Conservation (phyloP, 2,888 invertebrate species). For the Atethmia centrago region DNA sequence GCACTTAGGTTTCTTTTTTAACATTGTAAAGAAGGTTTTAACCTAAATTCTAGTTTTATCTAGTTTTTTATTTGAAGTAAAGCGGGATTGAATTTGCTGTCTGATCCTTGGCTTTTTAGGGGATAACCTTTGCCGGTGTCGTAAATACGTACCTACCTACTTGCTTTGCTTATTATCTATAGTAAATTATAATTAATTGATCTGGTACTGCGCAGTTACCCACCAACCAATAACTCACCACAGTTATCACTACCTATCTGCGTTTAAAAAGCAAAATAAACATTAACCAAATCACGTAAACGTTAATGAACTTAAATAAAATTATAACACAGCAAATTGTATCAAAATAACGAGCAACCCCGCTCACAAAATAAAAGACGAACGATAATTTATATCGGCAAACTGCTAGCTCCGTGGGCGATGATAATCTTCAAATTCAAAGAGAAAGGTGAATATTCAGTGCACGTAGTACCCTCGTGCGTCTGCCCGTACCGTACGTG, state of each 20-base stretch:
- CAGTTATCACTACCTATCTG: background rate
- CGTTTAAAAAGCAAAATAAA: background rate
- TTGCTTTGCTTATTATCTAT: background rate
- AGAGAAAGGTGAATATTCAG: slow-evolving; percentile 68
- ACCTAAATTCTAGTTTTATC: slow-evolving; percentile 20
- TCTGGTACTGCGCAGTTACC: background rate
- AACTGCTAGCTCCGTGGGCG: slow-evolving; percentile 57
- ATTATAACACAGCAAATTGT: slow-evolving; percentile 20
- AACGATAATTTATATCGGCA: slow-evolving; percentile 61
- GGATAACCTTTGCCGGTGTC: no score
- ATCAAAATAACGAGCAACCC: slow-evolving; percentile 29
- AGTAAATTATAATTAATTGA: background rate
- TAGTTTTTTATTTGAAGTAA: slow-evolving; percentile 16
- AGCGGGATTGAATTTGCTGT: background rate
- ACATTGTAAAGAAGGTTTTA: slow-evolving; percentile 21
- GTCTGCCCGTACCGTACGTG: slow-evolving; percentile 71
- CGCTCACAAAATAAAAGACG: slow-evolving; percentile 44
- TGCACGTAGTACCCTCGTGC: slow-evolving; percentile 69
- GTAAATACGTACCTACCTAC: background rate
- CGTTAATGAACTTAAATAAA: background rate
- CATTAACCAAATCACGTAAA: slow-evolving; percentile 3
- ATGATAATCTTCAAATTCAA: slow-evolving; percentile 73
- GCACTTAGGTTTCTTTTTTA: slow-evolving; percentile 33
- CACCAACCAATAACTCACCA: background rate
- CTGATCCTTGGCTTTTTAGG: background rate